Percentiles rank a stretch among this genome's conserved stretches.
phyloP scores from a whole-genome alignment of 64 coral and sea anemone genomes.

The Platygyra sinensis region DNA sequence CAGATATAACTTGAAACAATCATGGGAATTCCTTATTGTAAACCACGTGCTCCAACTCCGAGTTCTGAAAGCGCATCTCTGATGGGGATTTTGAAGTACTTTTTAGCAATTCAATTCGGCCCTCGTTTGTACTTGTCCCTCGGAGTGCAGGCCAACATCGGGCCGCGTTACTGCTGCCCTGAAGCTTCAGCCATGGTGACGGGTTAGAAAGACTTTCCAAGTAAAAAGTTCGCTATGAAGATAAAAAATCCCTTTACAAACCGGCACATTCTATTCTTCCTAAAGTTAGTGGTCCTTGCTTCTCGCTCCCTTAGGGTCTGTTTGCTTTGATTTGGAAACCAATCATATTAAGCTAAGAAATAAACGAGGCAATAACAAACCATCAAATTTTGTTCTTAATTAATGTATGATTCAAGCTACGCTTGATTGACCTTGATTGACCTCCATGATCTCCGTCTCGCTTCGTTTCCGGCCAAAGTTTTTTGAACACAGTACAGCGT shows the following conservation, averaged over 20 bases:
- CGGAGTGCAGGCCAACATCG: conserved; percentile 80
- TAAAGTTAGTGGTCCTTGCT: not conserved
- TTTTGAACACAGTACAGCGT: not conserved
- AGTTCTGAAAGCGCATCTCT: conserved; percentile 91
- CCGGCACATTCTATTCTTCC: not conserved
- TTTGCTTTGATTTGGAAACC: conserved; percentile 1
- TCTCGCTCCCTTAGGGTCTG: not conserved
- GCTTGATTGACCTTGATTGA: not conserved
- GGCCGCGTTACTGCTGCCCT: conserved; percentile 92
- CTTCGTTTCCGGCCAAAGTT: conserved; percentile 25
- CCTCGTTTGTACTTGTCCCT: conserved; percentile 89
- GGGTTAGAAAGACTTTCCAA: not conserved
- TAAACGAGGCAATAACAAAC: not conserved
- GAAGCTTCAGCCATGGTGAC: conserved; percentile 89
- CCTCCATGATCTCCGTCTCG: too few species aligned
- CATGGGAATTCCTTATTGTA: not conserved
- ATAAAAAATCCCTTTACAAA: not conserved
- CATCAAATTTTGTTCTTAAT: not conserved
- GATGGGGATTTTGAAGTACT: conserved; percentile 78
- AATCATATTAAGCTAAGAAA: conserved; percentile 43
- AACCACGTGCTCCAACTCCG: conserved; percentile 30
- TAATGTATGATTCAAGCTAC: not conserved
- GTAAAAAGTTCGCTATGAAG: not conserved
- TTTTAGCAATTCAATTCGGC: conserved; percentile 88
- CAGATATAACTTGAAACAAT: not conserved